Conservation (phyloP, 2,888 invertebrate genomes). For the Epsilonema sp. region DNA sequence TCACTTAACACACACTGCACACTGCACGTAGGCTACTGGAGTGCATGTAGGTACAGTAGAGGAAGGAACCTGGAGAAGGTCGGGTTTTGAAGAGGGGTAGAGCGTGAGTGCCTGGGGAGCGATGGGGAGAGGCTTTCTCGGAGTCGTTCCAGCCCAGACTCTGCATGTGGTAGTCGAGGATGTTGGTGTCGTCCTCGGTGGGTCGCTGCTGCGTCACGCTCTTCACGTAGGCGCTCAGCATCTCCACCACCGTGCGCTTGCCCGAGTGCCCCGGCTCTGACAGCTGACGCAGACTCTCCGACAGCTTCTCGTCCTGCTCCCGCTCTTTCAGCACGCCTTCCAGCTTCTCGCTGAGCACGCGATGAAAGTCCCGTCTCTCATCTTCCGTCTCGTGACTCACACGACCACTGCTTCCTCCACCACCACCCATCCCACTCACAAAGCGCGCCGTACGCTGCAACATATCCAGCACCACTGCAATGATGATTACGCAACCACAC, state of each 20-base stretch:
- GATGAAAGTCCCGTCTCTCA: not conserved
- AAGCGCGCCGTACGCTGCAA: too few relatives aligned
- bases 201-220: too few relatives aligned
- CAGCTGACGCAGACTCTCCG: not conserved
- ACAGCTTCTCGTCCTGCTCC: not conserved
- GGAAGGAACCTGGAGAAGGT: too few relatives aligned
- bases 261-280: not conserved
- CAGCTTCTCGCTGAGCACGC: not conserved
- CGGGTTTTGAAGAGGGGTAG: too few relatives aligned
- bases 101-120: not conserved
- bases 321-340: not conserved
- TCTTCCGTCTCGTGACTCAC: too few relatives aligned
- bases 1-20: too few relatives aligned
- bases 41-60: too few relatives aligned
- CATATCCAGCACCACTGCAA: too few relatives aligned
- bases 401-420: too few relatives aligned
- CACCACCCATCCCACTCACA: too few relatives aligned
- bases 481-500: too few relatives aligned
- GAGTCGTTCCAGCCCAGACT: conserved; percentile 1
- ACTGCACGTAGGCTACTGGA: too few relatives aligned
- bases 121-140: not conserved
- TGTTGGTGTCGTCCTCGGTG: not conserved
- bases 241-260: not conserved
- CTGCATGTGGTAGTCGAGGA: conserved; percentile 2
- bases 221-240: not conserved